Evolutionary conservation across 2,113 vertebrate genomes (phyloP).

Genomic region (Climacteris rufus): DNA sequence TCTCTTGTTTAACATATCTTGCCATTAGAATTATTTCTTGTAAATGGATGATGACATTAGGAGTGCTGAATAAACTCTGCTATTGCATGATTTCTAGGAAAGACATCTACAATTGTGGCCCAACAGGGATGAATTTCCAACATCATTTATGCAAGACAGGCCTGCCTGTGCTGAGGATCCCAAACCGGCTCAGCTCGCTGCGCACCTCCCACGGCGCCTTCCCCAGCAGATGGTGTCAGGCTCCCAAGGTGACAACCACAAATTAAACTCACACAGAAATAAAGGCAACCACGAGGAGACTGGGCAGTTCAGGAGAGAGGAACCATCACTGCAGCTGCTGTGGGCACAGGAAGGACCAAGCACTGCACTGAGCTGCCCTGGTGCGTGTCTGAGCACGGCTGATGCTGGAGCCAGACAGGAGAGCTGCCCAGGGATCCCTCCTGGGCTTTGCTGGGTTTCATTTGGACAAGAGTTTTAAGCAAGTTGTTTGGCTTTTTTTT

Average conservation of each 20-base stretch:
- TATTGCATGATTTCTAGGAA: neutral
- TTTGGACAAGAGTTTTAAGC: neutral
- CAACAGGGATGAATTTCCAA: neutral
- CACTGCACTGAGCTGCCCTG: rapidly evolving
- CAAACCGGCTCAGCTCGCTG: neutral
- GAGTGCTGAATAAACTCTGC: neutral
- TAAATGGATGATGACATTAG: neutral
- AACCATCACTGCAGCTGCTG: neutral
- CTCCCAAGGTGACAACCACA: neutral
- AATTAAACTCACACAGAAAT: neutral
- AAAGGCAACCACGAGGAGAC: neutral
- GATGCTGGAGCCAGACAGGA: neutral
- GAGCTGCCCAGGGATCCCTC: neutral
- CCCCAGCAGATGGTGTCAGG: neutral
- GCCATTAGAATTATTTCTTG: neutral
- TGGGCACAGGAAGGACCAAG: neutral
- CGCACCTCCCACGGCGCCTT: rapidly evolving
- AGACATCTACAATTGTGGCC: neutral
- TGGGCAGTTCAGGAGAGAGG: rapidly evolving
- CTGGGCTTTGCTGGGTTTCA: neutral
- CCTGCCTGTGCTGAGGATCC: neutral
- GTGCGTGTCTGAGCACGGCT: rapidly evolving
- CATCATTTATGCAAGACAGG: neutral
- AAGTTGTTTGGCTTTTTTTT: neutral
- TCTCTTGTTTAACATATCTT: neutral